These are phyloP conservation scores for Chaetoderma sp. DNA, from an alignment of 2,888 invertebrate genomes.

Conservation along the genomic window DNA sequence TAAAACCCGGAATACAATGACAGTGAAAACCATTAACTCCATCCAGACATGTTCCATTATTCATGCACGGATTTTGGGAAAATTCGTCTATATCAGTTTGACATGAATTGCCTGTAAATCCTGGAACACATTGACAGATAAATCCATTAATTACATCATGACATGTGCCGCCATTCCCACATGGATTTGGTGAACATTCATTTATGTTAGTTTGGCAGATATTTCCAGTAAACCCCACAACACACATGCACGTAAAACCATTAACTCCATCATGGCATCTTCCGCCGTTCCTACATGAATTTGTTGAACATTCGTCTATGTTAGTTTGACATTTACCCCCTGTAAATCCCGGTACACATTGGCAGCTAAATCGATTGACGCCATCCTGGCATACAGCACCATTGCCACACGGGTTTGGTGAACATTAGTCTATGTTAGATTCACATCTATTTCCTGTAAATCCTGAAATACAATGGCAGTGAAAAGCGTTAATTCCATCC, in stretches of 20 bases:
- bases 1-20: not conserved
- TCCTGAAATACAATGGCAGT: conserved; percentile 71
- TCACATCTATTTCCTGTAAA: conserved; percentile 84
- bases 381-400: conserved; percentile 39
- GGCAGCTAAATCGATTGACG: conserved; percentile 76
- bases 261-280: not conserved
- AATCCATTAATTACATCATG: not conserved
- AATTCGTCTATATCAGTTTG: not conserved
- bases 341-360: conserved; percentile 74
- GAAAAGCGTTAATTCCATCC: conserved; percentile 3
- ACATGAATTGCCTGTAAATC: not conserved
- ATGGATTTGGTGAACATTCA: conserved; percentile 41
- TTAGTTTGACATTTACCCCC: conserved; percentile 12
- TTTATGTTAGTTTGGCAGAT: conserved; percentile 47
- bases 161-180: conserved; percentile 28
- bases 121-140: not conserved
- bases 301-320: conserved; percentile 1
- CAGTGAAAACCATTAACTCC: not conserved
- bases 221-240: not conserved
- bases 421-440: conserved; percentile 62
- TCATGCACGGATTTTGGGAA: not conserved
- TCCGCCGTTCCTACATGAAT: conserved; percentile 28
- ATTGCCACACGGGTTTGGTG: conserved; percentile 72
- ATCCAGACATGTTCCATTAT: not conserved
- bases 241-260: not conserved